Base-by-base conservation (phyloP, 2,888 invertebrate species). In the Stenurella melanura region DNA sequence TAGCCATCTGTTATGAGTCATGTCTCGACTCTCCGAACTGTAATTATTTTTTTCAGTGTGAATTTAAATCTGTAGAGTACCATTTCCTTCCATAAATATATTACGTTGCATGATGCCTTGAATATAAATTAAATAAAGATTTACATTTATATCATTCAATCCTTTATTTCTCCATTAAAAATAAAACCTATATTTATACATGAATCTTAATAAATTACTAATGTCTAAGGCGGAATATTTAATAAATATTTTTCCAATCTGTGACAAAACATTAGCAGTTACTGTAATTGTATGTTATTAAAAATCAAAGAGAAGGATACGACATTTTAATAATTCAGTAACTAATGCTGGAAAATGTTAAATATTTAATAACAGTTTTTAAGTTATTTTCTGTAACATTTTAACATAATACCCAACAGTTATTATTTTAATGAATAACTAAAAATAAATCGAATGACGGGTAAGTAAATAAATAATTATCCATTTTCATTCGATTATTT, bases 231-330 rank as follows among this genome's bases (percentile, higher is more conserved):
- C n/a, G 15, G 42, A 11, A n/a, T 50, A 15, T 50, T 50, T 50
- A 50, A 6, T 50, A 50, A 50, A 50, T 50, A 50, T 50, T 50
- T 42, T 50, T 50, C n/a, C n/a, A 50, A 50, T 15, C 50, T 50
- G n/a, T n/a, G 15, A 50, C n/a, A 15, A 50, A n/a, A 50, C n/a
- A n/a, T 50, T n/a, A n/a, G n/a, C 50, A 17, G 7, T 50, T 50
- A n/a, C 6, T n/a, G 50, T 50, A 50, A 50, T 50, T 50, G 50
- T n/a, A 50, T 50, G n/a, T n/a, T 42, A 50, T 50, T n/a, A 50
- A 50, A 50, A 50, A 50, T 50, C 50, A 50, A 50, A 50, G 50
- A 50, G n/a, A 50, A 42, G 15, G 50, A n/a, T 17, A 15, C n/a
- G 50, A 50, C 6, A 50, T 50, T 42, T 42, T n/a, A 50, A 50